phyloP scores from a whole-genome alignment of 2,888 invertebrate genomes.

The Panopea generosa region DNA sequence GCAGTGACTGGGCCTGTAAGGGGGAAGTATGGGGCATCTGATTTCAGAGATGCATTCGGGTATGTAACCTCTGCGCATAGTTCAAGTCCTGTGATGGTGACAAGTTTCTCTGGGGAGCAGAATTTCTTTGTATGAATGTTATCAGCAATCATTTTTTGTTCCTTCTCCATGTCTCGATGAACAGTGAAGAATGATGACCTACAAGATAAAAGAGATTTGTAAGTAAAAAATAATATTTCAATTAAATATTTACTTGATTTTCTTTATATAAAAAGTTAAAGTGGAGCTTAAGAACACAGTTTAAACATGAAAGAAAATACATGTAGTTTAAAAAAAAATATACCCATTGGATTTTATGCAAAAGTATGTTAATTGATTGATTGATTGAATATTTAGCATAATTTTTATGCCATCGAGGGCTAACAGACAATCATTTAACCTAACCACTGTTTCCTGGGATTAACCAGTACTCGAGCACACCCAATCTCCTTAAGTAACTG shows the following conservation, averaged over 20 bases:
- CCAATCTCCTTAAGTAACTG: too few relatives aligned
- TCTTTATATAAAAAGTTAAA: too few relatives aligned
- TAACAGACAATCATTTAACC: too few relatives aligned
- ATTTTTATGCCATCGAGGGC: too few relatives aligned
- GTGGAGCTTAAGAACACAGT: too few relatives aligned
- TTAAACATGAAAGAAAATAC: too few relatives aligned
- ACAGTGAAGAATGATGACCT: slow-evolving; percentile 82
- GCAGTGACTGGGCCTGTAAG: slow-evolving; percentile 78
- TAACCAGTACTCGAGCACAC: too few relatives aligned
- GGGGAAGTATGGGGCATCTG: slow-evolving; percentile 85
- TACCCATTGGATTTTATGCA: too few relatives aligned
- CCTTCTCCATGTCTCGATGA: slow-evolving; percentile 87
- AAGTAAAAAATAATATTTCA: background rate
- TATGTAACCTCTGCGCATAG: slow-evolving; percentile 91
- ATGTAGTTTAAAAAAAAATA: too few relatives aligned
- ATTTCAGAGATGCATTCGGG: slow-evolving; percentile 89
- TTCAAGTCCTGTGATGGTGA: slow-evolving; percentile 93
- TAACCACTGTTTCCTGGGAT: too few relatives aligned
- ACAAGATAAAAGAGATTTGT: background rate
- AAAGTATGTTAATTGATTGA: too few relatives aligned
- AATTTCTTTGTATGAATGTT: slow-evolving; percentile 87
- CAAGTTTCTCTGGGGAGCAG: slow-evolving; percentile 85
- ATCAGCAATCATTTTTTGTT: slow-evolving; percentile 89
- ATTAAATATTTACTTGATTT: background rate
- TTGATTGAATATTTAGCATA: too few relatives aligned